phyloP scores from a whole-genome alignment of 2,113 vertebrate genomes.

The Xiphophorus couchianus region DNA sequence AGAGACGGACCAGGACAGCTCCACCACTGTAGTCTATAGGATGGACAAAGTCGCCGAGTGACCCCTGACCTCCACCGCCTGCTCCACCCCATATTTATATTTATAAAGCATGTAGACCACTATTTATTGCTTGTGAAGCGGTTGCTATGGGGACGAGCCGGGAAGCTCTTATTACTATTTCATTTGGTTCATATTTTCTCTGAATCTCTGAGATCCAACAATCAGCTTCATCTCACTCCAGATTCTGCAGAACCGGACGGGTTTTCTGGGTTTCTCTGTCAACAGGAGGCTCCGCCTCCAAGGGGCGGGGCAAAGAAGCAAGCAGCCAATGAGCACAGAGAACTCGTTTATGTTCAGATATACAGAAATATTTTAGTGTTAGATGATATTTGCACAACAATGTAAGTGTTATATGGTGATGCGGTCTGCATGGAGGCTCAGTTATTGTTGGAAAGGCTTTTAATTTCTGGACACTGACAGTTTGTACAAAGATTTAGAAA shows the following conservation, averaged over 20 bases:
- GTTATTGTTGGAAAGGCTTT: too few species aligned
- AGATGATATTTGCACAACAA: too few species aligned
- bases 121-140: constrained; percentile 67
- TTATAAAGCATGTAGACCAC: constrained; percentile 41
- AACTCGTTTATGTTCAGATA: too few species aligned
- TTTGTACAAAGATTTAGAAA: too few species aligned
- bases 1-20: constrained; percentile 95
- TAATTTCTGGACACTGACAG: too few species aligned
- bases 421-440: too few species aligned
- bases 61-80: constrained; percentile 18
- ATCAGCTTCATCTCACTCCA: background rate
- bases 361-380: too few species aligned
- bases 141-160: constrained; percentile 15
- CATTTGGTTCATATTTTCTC: background rate
- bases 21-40: constrained; percentile 98
- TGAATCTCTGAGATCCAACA: too few species aligned
- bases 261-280: background rate
- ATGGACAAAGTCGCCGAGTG: constrained; percentile 90
- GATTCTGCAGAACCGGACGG: background rate
- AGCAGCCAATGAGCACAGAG: too few species aligned
- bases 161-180: constrained; percentile 12
- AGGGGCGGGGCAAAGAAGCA: too few species aligned
- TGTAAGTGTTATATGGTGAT: too few species aligned
- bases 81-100: constrained; percentile 50
- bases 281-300: background rate